Conservation (phyloP, 2,797 vertebrate species). For the Pitangus sulphuratus region DNA sequence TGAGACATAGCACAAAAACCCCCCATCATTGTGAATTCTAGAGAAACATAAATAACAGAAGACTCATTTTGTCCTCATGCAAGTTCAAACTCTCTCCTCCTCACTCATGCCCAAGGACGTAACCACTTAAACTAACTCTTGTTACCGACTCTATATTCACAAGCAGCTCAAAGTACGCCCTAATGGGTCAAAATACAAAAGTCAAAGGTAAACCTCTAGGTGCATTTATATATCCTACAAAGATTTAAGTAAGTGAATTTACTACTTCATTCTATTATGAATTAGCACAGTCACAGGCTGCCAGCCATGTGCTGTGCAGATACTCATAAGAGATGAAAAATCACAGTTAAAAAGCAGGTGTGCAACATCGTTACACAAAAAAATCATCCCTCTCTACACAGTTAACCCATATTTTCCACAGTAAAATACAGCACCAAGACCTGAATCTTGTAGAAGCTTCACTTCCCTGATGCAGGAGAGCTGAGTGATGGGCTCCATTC, state of each 20-base stretch:
- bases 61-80: neutral
- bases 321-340: neutral
- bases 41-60: neutral
- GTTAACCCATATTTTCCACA: neutral
- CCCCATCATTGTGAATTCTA: neutral
- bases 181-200: rapidly evolving
- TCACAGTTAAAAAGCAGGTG: neutral
- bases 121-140: neutral
- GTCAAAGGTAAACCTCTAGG: neutral
- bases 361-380: neutral
- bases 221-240: neutral
- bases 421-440: neutral
- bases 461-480: neutral
- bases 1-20: neutral
- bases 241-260: neutral
- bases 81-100: neutral
- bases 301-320: neutral
- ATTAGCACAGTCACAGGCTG: neutral
- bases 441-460: neutral
- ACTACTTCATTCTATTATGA: neutral
- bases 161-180: neutral
- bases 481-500: neutral
- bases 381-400: neutral
- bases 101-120: neutral
- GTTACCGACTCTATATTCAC: neutral